A percentile compares a stretch with the other conserved stretches of the same genome.
These are phyloP conservation scores for Drosophila longiperda DNA, from an alignment of 2,888 invertebrate genomes.

Conservation along the genomic window DNA sequence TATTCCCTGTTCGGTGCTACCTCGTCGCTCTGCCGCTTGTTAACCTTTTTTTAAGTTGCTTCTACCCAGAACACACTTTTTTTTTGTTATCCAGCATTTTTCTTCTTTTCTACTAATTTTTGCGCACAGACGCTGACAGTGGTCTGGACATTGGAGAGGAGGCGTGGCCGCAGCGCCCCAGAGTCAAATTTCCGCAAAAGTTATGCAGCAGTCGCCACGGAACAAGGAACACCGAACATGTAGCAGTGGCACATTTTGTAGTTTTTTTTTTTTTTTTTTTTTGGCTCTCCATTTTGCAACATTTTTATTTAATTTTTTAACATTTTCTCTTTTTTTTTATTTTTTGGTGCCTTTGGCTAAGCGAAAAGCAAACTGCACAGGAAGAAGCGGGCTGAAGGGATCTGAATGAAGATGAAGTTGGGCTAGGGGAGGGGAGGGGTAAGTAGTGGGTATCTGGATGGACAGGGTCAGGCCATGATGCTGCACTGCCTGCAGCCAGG, in stretches of 20 bases:
- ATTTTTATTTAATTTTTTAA: slow-evolving; percentile 26
- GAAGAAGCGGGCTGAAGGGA: neutral
- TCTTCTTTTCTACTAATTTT: slow-evolving; percentile 66
- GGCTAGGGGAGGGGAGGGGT: neutral
- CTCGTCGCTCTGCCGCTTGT: slow-evolving; percentile 67
- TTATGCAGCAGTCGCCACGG: slow-evolving; percentile 74
- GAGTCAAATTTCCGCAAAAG: slow-evolving; percentile 77
- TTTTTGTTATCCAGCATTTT: slow-evolving; percentile 22
- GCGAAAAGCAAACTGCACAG: slow-evolving; percentile 49
- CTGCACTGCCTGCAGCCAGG: slow-evolving; percentile 69
- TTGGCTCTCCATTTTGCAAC: slow-evolving; percentile 35
- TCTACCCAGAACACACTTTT: slow-evolving; percentile 22
- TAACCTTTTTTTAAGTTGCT: slow-evolving; percentile 74
- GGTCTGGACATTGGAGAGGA: slow-evolving; percentile 16
- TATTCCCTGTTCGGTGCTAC: slow-evolving; percentile 55
- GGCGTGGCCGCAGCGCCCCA: slow-evolving; percentile 52
- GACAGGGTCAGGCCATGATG: slow-evolving; percentile 28
- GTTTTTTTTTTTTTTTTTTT: slow-evolving; percentile 25
- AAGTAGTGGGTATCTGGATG: neutral
- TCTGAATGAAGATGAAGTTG: neutral
- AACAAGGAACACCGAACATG: slow-evolving; percentile 56
- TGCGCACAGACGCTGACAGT: slow-evolving; percentile 53
- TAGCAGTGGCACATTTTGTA: slow-evolving; percentile 56
- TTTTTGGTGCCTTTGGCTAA: slow-evolving; percentile 53
- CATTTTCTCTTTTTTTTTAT: slow-evolving; percentile 9